Base-by-base conservation (phyloP, 2,113 vertebrate species). In the Ovibos moschatus region DNA sequence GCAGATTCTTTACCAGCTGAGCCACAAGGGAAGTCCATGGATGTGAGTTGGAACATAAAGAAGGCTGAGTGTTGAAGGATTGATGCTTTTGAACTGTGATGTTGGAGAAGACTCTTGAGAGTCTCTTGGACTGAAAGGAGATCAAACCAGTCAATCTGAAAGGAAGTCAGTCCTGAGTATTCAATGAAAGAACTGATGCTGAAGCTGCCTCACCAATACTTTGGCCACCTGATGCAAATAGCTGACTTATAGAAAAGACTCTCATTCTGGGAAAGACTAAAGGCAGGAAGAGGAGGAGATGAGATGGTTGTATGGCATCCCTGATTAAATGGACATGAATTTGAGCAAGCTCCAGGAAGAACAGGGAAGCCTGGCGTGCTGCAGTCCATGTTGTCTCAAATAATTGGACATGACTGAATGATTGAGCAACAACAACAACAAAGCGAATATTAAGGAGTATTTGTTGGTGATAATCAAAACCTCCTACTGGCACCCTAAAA, bases 331-430 rank as follows among this genome's bases (percentile, higher is more conserved):
- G 67, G 5, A 40, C n/a, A 71, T 40, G 19, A 71, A 36, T 71
- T 40, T 71, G 5, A 40, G n/a, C 19, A 40, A 71, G 67, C n/a
- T 71, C n/a, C n/a, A 71, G 67, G n/a, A 71, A 40, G 10, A 40
- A 71, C 19, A 71, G n/a, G 67, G 19, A 71, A 36, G 10, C n/a
- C 19, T 71, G n/a, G 5, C 2, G 1, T 71, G 19, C 10, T 40
- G 10, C 67, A 71, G 67, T 40, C 67, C 10, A 40, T 71, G 10
- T 71, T 71, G n/a, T 21, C 19, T 71, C 67, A 71, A 71, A 71
- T 23, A 71, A n/a, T 71, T 71, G 1, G 0, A 23, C 5, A 23
- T 4, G 10, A 71, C 1, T 40, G n/a, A 36, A 36, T 6, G 67
- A 71, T 23, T 40, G n/a, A 71, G 11, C n/a, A 62, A 62, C 58